Conservation (phyloP, 2,113 vertebrate species). For the Dipodomys ordii region DNA sequence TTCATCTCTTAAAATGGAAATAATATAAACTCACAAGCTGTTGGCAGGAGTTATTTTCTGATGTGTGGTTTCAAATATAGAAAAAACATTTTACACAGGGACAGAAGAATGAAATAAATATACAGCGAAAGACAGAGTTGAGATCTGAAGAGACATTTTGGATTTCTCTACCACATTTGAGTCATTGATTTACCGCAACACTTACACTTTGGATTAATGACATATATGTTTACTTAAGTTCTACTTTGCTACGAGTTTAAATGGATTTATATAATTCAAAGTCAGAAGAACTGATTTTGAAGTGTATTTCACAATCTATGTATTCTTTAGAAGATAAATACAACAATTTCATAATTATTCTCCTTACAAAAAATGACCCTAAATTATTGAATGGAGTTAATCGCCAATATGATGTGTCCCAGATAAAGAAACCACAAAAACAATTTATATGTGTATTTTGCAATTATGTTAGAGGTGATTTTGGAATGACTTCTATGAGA, state of each 20-base stretch:
- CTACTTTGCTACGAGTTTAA: slow-evolving; percentile 4
- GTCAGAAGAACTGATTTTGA: not conserved
- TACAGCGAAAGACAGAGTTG: not conserved
- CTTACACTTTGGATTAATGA: not conserved
- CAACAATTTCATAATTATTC: not conserved
- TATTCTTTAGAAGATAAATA: not conserved
- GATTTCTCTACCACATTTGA: not conserved
- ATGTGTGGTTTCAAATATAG: slow-evolving; percentile 42
- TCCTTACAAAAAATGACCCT: not conserved
- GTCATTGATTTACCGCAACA: not conserved
- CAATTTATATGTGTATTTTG: not conserved
- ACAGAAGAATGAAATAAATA: not conserved
- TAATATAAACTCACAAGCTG: slow-evolving; percentile 55
- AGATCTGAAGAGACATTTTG: slow-evolving; percentile 3
- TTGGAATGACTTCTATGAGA: not conserved
- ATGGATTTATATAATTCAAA: not conserved
- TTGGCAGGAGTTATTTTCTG: slow-evolving; percentile 35
- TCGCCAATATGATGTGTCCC: not conserved
- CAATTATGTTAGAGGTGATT: not conserved
- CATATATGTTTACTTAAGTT: not conserved
- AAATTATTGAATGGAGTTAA: slow-evolving; percentile 58
- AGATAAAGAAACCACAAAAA: not conserved
- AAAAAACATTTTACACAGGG: not conserved
- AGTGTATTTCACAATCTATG: not conserved
- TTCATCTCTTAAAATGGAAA: slow-evolving; percentile 51